These are phyloP conservation scores for Rhodeus uyekii DNA, from an alignment of 2,797 vertebrate species.

Conservation along the genomic window DNA sequence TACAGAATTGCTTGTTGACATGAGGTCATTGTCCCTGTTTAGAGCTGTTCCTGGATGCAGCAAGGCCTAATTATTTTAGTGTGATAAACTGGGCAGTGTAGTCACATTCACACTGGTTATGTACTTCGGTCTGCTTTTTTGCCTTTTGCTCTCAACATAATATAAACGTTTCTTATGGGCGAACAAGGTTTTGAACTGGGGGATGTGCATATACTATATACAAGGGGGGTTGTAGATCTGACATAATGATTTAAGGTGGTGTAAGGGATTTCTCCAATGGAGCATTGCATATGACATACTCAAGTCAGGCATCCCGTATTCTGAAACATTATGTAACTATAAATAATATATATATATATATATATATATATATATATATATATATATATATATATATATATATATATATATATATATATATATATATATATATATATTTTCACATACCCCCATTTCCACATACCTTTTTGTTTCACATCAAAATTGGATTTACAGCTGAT, in stretches of 20 bases:
- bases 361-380: neutral
- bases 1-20: neutral
- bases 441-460: too few relatives aligned
- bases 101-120: constrained; percentile 13
- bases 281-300: neutral
- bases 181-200: neutral
- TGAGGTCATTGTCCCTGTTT: neutral
- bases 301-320: too few relatives aligned
- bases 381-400: neutral
- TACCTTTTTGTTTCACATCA: neutral
- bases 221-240: neutral
- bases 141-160: neutral
- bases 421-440: neutral
- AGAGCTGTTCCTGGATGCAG: neutral
- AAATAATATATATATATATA: neutral
- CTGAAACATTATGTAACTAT: too few relatives aligned
- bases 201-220: neutral
- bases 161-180: neutral
- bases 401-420: neutral
- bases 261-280: neutral
- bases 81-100: constrained; percentile 3
- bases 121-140: constrained; percentile 6
- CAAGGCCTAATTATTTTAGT: constrained; percentile 15
- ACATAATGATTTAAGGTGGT: neutral
- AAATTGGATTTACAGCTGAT: neutral